Evolutionary conservation across 1,140 invertebrate species (phyloP).

Genomic region (Tenebrio molitor): DNA sequence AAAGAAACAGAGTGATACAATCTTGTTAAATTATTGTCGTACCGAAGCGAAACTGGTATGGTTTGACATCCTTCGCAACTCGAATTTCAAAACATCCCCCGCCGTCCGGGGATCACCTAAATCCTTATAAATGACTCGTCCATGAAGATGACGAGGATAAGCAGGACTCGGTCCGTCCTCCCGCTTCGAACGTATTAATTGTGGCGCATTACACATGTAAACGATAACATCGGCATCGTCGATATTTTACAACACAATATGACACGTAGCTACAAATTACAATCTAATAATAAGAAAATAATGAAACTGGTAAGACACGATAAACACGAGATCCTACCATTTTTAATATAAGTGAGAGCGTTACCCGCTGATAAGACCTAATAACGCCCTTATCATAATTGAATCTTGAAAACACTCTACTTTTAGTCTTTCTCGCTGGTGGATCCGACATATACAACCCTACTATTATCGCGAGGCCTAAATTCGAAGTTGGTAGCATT

Average conservation of each 20-base stretch:
- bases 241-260: constrained; percentile 7
- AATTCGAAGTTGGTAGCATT: neutral
- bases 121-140: constrained; percentile 58
- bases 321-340: constrained; percentile 52
- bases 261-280: constrained; percentile 37
- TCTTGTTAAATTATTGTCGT: constrained; percentile 21
- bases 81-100: constrained; percentile 55
- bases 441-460: neutral
- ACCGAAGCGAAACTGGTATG: neutral
- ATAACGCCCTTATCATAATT: constrained; percentile 63
- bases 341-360: constrained; percentile 50
- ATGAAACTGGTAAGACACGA: constrained; percentile 50
- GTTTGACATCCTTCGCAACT: constrained; percentile 15
- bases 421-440: neutral
- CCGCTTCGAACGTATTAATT: too few species aligned
- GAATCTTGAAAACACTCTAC: constrained; percentile 57
- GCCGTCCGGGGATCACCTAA: constrained; percentile 53
- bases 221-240: neutral
- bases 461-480: neutral
- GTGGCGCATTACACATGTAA: neutral
- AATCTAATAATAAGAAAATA: constrained; percentile 44
- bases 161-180: neutral
- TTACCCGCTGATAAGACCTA: constrained; percentile 60
- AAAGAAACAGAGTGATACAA: constrained; percentile 17
- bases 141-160: neutral